These are phyloP conservation scores for Drosophila kohkoa DNA, from an alignment of 1,140 invertebrate genomes.

Conservation along the genomic window DNA sequence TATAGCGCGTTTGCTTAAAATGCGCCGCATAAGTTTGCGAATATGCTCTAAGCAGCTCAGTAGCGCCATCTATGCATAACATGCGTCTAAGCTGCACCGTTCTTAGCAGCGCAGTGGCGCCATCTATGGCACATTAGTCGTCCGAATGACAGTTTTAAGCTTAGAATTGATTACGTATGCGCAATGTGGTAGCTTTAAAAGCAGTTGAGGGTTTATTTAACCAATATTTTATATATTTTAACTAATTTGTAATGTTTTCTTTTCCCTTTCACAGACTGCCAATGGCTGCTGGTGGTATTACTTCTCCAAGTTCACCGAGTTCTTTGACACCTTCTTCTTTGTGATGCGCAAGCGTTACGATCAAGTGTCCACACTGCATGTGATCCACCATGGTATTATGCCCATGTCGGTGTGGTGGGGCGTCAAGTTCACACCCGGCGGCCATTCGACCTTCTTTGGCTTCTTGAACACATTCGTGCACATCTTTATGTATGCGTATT, in stretches of 20 bases:
- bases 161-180: neutral
- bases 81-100: too few relatives aligned
- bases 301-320: constrained; percentile 94
- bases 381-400: constrained; percentile 97
- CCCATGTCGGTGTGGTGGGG: constrained; percentile 96
- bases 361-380: constrained; percentile 94
- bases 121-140: neutral
- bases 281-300: constrained; percentile 94
- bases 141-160: neutral
- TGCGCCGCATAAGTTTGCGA: neutral
- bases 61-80: neutral
- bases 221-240: too few relatives aligned
- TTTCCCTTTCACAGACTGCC: constrained; percentile 87
- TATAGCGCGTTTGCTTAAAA: neutral
- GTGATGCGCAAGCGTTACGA: constrained; percentile 93
- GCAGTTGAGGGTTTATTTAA: too few relatives aligned
- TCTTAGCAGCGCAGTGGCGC: neutral
- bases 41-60: too few relatives aligned
- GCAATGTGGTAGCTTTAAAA: neutral
- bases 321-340: constrained; percentile 95
- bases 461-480: constrained; percentile 96
- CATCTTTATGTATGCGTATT: constrained; percentile 96
- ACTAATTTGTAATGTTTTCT: neutral
- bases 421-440: constrained; percentile 95
- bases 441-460: constrained; percentile 90